Percentiles rank a stretch among this genome's conserved stretches.
Evolutionary conservation across 2,113 vertebrate genomes (phyloP).

Genomic region (Thermophis baileyi): DNA sequence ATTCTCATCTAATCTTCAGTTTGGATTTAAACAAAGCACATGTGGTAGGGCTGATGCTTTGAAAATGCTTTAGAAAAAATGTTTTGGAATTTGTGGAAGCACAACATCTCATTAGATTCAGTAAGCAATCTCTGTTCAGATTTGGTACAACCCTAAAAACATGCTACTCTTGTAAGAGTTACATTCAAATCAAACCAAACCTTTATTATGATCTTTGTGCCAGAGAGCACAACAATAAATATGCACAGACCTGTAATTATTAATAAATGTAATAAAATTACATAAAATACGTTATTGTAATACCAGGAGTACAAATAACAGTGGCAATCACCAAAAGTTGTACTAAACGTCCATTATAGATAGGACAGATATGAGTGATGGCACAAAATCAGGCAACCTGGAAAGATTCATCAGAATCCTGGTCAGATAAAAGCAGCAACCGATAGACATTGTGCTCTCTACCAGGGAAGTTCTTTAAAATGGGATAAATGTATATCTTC

Average conservation of each 20-base stretch:
- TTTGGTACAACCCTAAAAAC: neutral
- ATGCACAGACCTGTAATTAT: neutral
- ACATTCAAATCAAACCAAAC: neutral
- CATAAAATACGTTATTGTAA: neutral
- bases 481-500: neutral
- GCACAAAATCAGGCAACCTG: neutral
- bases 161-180: neutral
- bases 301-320: neutral
- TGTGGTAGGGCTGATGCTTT: neutral
- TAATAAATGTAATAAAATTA: neutral
- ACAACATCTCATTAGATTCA: neutral
- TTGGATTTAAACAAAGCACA: neutral
- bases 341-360: neutral
- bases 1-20: neutral
- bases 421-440: neutral
- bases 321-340: neutral
- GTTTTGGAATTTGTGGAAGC: neutral
- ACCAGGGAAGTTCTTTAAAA: neutral
- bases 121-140: neutral
- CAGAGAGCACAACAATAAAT: neutral
- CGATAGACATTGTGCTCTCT: neutral
- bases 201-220: neutral
- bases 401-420: neutral
- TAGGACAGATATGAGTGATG: neutral
- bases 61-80: neutral